A percentile compares a stretch with the other conserved stretches of the same genome.
phyloP scores from a whole-genome alignment of 2,113 vertebrate species.

The Nyctibius bracteatus region DNA sequence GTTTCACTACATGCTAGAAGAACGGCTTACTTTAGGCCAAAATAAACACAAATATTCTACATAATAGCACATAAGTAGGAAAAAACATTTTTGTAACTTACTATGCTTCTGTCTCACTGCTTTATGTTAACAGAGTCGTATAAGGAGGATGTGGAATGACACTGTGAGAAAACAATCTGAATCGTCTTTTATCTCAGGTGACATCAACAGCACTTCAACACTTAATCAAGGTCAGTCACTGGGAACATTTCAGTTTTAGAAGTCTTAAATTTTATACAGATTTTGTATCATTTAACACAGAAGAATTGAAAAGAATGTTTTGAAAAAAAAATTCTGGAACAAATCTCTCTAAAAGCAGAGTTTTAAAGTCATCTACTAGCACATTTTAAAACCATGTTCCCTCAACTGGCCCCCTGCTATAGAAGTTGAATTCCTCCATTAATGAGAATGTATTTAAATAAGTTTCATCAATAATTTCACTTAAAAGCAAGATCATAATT shows the following conservation, averaged over 20 bases:
- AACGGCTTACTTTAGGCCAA: neutral
- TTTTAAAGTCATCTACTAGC: constrained; percentile 43
- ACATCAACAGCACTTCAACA: constrained; percentile 99
- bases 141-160: constrained; percentile 99
- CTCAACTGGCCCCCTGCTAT: constrained; percentile 64
- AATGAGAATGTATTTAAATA: constrained; percentile 67
- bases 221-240: constrained; percentile 99
- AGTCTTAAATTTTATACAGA: constrained; percentile 47
- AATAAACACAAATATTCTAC: neutral
- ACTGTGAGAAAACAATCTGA: constrained; percentile 99
- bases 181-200: constrained; percentile 99
- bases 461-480: constrained; percentile 63
- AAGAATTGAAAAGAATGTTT: constrained; percentile 52
- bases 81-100: neutral
- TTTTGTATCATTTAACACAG: constrained; percentile 41
- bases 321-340: constrained; percentile 21
- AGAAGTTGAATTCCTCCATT: constrained; percentile 75
- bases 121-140: constrained; percentile 94
- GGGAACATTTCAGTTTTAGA: constrained; percentile 74
- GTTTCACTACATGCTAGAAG: neutral
- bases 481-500: constrained; percentile 59
- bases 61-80: neutral
- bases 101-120: constrained; percentile 24
- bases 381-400: constrained; percentile 56
- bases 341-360: constrained; percentile 36